Evolutionary conservation across 92 coral and sea anemone genomes (phyloP).

Genomic region (Heteractis magnifica): DNA sequence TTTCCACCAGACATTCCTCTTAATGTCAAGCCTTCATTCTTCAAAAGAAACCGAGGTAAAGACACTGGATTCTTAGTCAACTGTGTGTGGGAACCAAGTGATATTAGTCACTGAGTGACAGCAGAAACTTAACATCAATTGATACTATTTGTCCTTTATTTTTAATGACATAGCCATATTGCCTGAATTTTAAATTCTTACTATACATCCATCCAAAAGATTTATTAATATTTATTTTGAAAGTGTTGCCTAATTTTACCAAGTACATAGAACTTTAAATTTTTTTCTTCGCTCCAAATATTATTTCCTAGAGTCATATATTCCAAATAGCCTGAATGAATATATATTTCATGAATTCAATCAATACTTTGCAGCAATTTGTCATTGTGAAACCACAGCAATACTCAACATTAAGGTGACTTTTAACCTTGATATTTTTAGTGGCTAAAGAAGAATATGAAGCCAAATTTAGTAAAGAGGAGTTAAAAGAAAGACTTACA

Average conservation of each 20-base stretch:
- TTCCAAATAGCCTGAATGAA: not conserved
- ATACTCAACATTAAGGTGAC: not conserved
- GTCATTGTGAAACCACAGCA: not conserved
- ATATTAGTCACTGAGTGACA: not conserved
- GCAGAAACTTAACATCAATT: not conserved
- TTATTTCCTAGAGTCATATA: not conserved
- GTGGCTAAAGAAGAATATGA: constrained; percentile 50
- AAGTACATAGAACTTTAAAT: not conserved
- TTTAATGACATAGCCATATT: not conserved
- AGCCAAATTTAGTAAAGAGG: constrained; percentile 71
- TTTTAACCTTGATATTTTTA: not conserved
- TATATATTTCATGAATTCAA: not conserved
- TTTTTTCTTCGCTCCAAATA: not conserved
- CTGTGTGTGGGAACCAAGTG: not conserved
- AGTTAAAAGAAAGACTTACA: constrained; percentile 62
- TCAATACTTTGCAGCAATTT: not conserved
- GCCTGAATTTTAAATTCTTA: not conserved
- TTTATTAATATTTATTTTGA: not conserved
- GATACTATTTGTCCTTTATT: not conserved
- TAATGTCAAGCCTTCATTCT: constrained; percentile 36
- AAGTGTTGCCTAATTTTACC: not conserved
- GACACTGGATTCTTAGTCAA: not conserved
- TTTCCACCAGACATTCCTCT: constrained; percentile 41
- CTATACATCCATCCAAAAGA: not conserved
- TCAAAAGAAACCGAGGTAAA: constrained; percentile 19